A percentile compares a stretch with the other conserved stretches of the same genome.
phyloP scores from a whole-genome alignment of 2,888 invertebrate genomes.

The Callinectes sapidus region DNA sequence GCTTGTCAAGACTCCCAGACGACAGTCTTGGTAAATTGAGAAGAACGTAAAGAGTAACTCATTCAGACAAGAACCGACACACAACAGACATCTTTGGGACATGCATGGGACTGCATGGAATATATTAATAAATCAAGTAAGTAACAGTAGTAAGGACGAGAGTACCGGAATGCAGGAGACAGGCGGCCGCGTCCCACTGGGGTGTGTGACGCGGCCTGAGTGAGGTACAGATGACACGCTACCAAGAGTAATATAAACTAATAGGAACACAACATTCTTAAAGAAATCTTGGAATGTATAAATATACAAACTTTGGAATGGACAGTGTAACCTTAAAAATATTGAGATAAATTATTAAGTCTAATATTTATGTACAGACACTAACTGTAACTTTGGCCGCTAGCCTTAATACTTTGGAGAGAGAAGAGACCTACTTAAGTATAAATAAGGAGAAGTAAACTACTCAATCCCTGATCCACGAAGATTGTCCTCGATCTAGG shows the following conservation, averaged over 20 bases:
- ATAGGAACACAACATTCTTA: constrained; percentile 65
- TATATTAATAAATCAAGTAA: constrained; percentile 38
- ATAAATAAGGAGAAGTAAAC: constrained; percentile 51
- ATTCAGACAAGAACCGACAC: constrained; percentile 45
- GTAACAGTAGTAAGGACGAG: constrained; percentile 40
- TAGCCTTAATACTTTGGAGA: constrained; percentile 63
- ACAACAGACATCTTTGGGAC: constrained; percentile 57
- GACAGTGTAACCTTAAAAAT: constrained; percentile 63
- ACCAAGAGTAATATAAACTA: constrained; percentile 46
- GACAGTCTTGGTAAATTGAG: neutral
- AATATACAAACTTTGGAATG: constrained; percentile 68
- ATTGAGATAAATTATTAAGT: constrained; percentile 63
- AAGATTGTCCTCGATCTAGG: constrained; percentile 58
- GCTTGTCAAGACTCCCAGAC: constrained; percentile 27
- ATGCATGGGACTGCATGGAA: constrained; percentile 53
- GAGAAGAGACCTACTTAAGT: constrained; percentile 48
- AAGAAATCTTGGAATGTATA: constrained; percentile 52
- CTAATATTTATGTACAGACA: constrained; percentile 59
- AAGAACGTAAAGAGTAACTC: constrained; percentile 42
- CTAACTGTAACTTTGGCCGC: constrained; percentile 68
- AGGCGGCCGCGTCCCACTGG: neutral
- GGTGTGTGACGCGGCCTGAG: neutral
- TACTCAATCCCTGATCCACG: constrained; percentile 65
- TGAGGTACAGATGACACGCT: neutral
- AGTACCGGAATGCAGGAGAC: constrained; percentile 41